phyloP scores from a whole-genome alignment of 2,888 invertebrate genomes.

The Drosophila paracracens region DNA sequence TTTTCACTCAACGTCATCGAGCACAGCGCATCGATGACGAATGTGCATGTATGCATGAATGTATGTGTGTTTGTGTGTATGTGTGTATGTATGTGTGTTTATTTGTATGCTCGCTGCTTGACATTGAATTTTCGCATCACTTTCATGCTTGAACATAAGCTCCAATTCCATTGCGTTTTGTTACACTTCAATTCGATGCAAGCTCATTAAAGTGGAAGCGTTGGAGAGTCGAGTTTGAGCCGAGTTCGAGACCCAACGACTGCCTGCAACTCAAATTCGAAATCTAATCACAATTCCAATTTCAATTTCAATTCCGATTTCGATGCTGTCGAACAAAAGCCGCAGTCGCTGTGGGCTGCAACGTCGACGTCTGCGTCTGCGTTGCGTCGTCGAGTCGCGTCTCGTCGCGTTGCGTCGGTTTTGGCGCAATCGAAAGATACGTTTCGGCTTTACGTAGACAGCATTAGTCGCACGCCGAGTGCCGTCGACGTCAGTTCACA shows the following conservation, averaged over 20 bases:
- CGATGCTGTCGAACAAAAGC: conserved; percentile 19
- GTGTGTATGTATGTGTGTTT: not conserved
- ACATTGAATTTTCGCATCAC: conserved; percentile 61
- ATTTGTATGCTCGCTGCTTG: conserved; percentile 23
- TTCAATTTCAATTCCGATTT: conserved; percentile 14
- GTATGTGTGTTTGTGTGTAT: not conserved
- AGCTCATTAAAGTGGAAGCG: conserved; percentile 35
- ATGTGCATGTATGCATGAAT: conserved; percentile 14
- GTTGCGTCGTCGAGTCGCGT: not conserved
- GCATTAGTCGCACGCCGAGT: conserved; percentile 71
- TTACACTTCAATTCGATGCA: conserved; percentile 46
- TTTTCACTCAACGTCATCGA: conserved; percentile 1
- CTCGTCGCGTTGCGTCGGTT: conserved; percentile 35
- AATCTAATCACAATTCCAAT: conserved; percentile 11
- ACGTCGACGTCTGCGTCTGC: conserved; percentile 14
- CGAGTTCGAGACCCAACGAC: not conserved
- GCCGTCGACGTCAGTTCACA: conserved; percentile 71
- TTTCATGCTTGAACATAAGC: conserved; percentile 43
- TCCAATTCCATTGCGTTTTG: conserved; percentile 44
- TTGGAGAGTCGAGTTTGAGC: conserved; percentile 4
- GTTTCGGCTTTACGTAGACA: conserved; percentile 72
- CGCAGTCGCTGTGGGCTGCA: conserved; percentile 19
- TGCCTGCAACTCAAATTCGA: conserved; percentile 8
- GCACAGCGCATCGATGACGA: conserved; percentile 37
- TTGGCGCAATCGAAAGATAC: conserved; percentile 80